A percentile compares a stretch with the other conserved stretches of the same genome.
Evolutionary conservation across 2,888 invertebrate species (phyloP).

Genomic region (Urechis unicinctus): DNA sequence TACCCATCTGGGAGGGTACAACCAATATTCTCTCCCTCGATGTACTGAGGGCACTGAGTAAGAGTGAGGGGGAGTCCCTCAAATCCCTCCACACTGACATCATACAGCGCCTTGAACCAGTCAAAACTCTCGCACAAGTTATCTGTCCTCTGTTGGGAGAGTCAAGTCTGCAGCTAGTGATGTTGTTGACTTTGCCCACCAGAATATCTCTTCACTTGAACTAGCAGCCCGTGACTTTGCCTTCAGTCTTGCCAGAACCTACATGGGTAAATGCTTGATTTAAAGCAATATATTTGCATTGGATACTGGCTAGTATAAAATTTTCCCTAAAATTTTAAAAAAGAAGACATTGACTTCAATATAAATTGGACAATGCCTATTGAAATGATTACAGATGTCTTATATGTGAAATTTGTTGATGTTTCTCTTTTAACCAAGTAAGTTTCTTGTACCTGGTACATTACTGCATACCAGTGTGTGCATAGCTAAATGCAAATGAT

Average conservation of each 20-base stretch:
- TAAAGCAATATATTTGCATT: background rate
- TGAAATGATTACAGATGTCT: too few species aligned
- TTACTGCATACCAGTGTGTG: too few species aligned
- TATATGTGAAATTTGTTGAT: background rate
- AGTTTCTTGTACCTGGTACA: too few species aligned
- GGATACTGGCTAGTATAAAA: too few species aligned
- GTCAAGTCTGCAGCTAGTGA: conserved; percentile 24
- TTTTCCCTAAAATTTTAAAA: too few species aligned
- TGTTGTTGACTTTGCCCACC: conserved; percentile 20
- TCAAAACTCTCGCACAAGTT: conserved; percentile 15
- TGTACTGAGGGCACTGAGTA: conserved; percentile 54
- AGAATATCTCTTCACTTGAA: conserved; percentile 35
- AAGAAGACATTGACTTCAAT: too few species aligned
- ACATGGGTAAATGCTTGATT: conserved; percentile 33
- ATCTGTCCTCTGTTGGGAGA: conserved; percentile 18
- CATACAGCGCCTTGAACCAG: conserved; percentile 22
- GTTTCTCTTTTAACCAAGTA: too few species aligned
- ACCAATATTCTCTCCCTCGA: conserved; percentile 57
- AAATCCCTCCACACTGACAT: conserved; percentile 41
- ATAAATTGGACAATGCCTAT: too few species aligned
- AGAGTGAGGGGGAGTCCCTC: conserved; percentile 51
- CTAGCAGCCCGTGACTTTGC: conserved; percentile 54
- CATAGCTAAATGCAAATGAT: too few species aligned
- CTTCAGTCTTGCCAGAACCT: conserved; percentile 51
- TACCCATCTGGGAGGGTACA: conserved; percentile 60